Base-by-base conservation (phyloP, 2,888 invertebrate genomes). In the Orthosia gothica region DNA sequence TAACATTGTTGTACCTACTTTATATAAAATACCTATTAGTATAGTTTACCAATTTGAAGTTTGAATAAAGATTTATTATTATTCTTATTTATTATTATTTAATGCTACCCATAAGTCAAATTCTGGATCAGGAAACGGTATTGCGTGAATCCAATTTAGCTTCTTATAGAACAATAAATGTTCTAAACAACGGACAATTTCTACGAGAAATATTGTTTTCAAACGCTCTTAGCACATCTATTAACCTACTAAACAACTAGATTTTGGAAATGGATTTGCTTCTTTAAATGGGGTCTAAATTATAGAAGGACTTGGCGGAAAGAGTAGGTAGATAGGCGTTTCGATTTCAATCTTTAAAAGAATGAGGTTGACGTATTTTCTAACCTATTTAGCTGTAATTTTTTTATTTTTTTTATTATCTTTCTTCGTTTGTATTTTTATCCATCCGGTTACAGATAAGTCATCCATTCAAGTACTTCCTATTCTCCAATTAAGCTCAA, bases 181-280 rank as follows among this genome's bases (percentile, higher is more conserved):
- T 63, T 61, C 18, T 49, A 47, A 52, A 23, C 18, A 67, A 45
- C 15, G 13, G 23, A 20, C 9, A 23, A 26, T 47, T 58, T 54
- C 40, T 23, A 47, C 26, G 4, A 77, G 26, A 72, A 26, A 26
- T 63, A 78, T 67, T 54, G 18, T 67, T 70, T 70, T 49, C 49
- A 52, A 57, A 64, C 26, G 11, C 45, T 64, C 55, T 61, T 45
- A 67, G 26, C 54, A 54, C 26, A 26, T 62, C 11, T 57, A 59
- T 67, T 69, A 40, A 67, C 66, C 16, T 61, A 67, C 50, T 57
- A 45, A 45, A 65, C 23, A 20, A 65, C 23, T 23, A 49, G 20
- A n/a, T 52, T 54, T 57, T 72, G 72, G 64, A 61, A 69, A 63
- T 23, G 15, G 18, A 45, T 66, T 57, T 64, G 13, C 52, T 57